Evolutionary conservation across 1,140 invertebrate species (phyloP).

Genomic region (Ylistrum balloti): DNA sequence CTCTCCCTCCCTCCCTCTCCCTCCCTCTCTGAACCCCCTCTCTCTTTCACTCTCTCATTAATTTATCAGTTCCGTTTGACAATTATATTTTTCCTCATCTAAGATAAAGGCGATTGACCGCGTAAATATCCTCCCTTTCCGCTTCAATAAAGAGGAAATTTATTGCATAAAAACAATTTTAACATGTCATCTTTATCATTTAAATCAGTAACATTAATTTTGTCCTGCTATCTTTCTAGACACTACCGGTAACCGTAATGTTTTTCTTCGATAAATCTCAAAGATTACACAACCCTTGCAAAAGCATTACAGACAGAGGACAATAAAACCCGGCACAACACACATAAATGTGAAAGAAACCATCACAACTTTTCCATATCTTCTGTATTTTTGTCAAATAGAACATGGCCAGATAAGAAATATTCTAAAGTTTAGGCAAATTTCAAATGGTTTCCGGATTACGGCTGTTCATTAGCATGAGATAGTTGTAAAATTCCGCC

Average conservation of each 20-base stretch:
- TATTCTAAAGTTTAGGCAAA: too few species aligned
- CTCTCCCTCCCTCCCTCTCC: too few species aligned
- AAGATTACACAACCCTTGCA: neutral
- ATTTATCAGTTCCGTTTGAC: neutral
- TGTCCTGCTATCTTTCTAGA: neutral
- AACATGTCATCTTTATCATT: neutral
- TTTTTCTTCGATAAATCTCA: neutral
- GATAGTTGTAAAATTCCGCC: neutral
- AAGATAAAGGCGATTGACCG: neutral
- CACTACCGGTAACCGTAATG: neutral
- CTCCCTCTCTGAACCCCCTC: too few species aligned
- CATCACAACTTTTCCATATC: neutral
- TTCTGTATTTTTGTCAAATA: neutral
- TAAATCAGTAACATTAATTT: neutral
- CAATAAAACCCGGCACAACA: neutral
- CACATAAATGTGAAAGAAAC: neutral
- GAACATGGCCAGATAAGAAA: neutral
- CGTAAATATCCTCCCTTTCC: neutral
- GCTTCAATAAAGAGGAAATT: neutral
- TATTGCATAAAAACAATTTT: neutral
- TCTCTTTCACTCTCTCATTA: too few species aligned
- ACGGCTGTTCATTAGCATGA: neutral
- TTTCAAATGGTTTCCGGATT: neutral
- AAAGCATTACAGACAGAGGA: neutral
- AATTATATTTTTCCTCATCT: constrained; percentile 23